phyloP scores from a whole-genome alignment of 35 echinoderm and acorn worm genomes.

The Lytechinus variegatus region DNA sequence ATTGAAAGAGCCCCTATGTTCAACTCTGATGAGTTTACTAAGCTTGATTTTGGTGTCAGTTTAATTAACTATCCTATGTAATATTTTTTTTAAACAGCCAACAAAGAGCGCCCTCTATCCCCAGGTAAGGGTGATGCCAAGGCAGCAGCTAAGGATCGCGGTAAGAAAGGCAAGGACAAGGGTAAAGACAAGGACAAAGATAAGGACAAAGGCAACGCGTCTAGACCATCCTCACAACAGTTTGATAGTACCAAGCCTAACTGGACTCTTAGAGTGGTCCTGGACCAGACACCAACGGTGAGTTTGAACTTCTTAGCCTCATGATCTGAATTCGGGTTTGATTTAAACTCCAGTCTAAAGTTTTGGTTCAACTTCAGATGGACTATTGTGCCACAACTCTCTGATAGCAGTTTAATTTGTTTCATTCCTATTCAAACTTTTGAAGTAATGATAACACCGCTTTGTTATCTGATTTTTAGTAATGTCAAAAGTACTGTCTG shows the following conservation, averaged over 20 bases:
- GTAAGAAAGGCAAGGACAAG: constrained; percentile 79
- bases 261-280: constrained; percentile 91
- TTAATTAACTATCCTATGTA: background rate
- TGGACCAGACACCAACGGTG: constrained; percentile 97
- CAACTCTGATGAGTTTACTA: background rate
- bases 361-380: no score
- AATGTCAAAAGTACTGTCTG: no score
- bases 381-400: no score
- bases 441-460: no score
- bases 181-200: constrained; percentile 95
- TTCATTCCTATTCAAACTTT: no score
- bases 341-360: no score
- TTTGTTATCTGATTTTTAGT: no score
- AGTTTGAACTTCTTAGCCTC: background rate
- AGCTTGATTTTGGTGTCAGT: background rate
- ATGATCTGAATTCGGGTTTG: no score
- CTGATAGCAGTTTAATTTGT: no score
- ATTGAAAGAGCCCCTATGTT: background rate
- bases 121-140: constrained; percentile 82
- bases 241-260: constrained; percentile 93
- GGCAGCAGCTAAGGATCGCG: constrained; percentile 59
- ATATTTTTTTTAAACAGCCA: constrained; percentile 62
- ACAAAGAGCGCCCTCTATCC: constrained; percentile 87
- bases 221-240: constrained; percentile 95
- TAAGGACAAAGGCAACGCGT: constrained; percentile 83